These are phyloP conservation scores for Coelopa pilipes DNA, from an alignment of 2,888 invertebrate species.

Conservation along the genomic window DNA sequence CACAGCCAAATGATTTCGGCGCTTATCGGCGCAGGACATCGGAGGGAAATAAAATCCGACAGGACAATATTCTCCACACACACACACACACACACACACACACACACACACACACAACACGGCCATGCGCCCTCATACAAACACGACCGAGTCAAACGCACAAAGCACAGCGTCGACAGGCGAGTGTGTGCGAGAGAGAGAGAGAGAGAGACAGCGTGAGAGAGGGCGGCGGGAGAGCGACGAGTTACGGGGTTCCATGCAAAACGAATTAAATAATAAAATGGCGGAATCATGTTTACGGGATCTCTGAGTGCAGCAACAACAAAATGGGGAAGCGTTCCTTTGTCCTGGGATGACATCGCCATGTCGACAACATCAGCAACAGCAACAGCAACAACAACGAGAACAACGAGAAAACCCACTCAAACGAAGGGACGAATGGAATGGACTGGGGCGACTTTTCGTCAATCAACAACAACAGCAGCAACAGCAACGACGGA, in stretches of 20 bases:
- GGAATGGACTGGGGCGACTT: neutral
- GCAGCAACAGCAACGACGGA: no score
- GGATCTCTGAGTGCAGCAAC: constrained; percentile 4
- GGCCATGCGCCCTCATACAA: neutral
- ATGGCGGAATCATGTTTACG: constrained; percentile 24
- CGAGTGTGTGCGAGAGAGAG: neutral
- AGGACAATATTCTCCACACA: constrained; percentile 16
- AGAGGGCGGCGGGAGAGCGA: no score
- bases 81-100: constrained; percentile 30
- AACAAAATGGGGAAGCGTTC: constrained; percentile 17
- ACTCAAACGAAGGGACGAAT: neutral
- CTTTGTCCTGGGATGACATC: neutral
- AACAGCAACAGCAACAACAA: no score
- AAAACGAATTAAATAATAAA: constrained; percentile 37
- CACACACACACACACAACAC: neutral
- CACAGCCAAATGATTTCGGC: constrained; percentile 31
- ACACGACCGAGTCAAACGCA: constrained; percentile 14
- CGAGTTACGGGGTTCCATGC: constrained; percentile 1
- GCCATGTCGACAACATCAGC: no score
- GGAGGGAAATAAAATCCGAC: constrained; percentile 24
- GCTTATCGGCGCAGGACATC: constrained; percentile 34
- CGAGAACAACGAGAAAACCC: no score
- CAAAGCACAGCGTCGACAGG: constrained; percentile 6
- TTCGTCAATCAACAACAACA: constrained; percentile 1
- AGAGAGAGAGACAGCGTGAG: no score